These are phyloP conservation scores for Anadara kagoshimensis DNA, from an alignment of 1,140 invertebrate genomes.

Conservation along the genomic window DNA sequence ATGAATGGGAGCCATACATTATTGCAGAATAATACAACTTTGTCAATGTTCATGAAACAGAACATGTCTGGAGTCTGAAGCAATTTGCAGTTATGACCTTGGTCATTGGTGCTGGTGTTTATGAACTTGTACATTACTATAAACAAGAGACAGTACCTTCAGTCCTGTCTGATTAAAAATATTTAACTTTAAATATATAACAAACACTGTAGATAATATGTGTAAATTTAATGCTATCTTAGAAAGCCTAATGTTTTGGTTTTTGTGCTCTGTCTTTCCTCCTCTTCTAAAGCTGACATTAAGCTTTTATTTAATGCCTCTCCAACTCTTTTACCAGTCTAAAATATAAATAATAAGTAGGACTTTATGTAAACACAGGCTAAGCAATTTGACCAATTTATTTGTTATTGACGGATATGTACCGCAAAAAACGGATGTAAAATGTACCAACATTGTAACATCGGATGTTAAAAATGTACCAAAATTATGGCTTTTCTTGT, in stretches of 20 bases:
- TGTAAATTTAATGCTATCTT: conserved; percentile 42
- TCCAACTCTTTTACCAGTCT: conserved; percentile 76
- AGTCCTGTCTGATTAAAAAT: no score
- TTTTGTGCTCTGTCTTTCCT: conserved; percentile 69
- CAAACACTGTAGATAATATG: no score
- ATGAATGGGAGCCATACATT: no score
- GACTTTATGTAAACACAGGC: neutral
- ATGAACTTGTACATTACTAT: no score
- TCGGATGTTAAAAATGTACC: neutral
- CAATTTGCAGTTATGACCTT: no score
- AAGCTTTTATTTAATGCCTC: conserved; percentile 77
- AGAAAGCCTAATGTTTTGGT: conserved; percentile 62
- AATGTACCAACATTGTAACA: neutral
- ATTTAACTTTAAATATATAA: no score
- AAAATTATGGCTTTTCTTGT: no score
- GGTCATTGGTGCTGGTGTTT: no score
- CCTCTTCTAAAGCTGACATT: conserved; percentile 73
- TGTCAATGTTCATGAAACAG: no score
- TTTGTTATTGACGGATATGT: neutral
- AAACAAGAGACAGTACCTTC: no score
- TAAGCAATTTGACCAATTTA: neutral
- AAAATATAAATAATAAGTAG: conserved; percentile 42
- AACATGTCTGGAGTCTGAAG: no score
- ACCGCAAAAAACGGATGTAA: neutral
- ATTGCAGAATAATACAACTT: no score